A percentile compares a stretch with the other conserved stretches of the same genome.
Conservation (phyloP, 1,140 invertebrate species). For the Eulimnadia texana region DNA sequence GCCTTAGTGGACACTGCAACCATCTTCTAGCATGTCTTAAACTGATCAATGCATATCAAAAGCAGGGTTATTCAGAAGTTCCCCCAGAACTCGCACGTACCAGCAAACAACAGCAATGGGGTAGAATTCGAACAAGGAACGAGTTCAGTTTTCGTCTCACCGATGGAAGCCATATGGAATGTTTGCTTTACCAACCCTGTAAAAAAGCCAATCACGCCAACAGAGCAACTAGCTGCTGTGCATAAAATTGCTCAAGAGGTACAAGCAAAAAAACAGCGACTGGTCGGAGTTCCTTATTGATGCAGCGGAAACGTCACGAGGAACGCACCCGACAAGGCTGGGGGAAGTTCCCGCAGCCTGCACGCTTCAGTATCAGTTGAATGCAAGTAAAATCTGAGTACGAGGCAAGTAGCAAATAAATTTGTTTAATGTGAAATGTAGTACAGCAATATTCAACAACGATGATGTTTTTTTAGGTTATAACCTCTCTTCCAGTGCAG, state of each 20-base stretch:
- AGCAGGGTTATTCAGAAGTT: background rate
- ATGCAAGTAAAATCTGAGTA: background rate
- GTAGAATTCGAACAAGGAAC: background rate
- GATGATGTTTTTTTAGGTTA: background rate
- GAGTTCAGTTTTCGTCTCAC: constrained; percentile 5
- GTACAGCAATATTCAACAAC: background rate
- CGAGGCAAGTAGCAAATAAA: constrained; percentile 1
- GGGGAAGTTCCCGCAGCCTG: background rate
- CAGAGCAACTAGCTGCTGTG: constrained; percentile 3
- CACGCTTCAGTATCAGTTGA: constrained; percentile 1
- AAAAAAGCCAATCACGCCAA: background rate
- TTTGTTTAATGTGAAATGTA: background rate
- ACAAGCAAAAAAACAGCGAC: constrained; percentile 1
- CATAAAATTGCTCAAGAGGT: background rate
- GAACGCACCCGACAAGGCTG: background rate
- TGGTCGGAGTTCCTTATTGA: background rate
- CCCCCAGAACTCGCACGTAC: constrained; percentile 3
- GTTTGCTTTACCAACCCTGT: constrained; percentile 1
- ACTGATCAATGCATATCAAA: background rate
- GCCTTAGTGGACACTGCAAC: background rate
- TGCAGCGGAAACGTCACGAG: background rate
- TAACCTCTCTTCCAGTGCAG: background rate
- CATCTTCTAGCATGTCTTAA: constrained; percentile 1
- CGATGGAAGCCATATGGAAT: constrained; percentile 4
- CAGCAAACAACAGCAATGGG: constrained; percentile 8